Base-by-base conservation (phyloP, 1,140 invertebrate species). In the Orius insidiosus region DNA sequence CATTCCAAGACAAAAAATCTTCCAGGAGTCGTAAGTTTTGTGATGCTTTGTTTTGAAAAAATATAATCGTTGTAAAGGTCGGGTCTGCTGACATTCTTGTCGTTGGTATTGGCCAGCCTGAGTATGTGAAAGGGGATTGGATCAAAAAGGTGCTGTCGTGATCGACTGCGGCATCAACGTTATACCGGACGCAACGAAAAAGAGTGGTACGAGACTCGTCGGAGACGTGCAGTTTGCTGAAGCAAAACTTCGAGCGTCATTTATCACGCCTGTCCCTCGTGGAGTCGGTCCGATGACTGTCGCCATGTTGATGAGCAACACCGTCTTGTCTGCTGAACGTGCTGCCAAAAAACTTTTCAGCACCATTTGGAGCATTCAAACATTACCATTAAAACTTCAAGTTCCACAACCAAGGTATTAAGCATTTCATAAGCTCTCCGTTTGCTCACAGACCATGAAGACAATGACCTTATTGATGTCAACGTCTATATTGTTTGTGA, bases 141-240 rank as follows among this genome's bases (percentile, higher is more conserved):
- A 80, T 99, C 36, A 98, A 98, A 87, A 88, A 0, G 93, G 94
- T 13, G 93, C 94, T 38, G 80, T 98, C 19, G 94, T 99, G n/a
- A 97, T 99, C 54, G 96, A 99, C 63, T 99, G 95, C 69, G 96
- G 96, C 34, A 99, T 98, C 45, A 98, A 95, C 65, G 72, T 82
- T 3, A 80, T 95, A 53, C 72, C 84, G 67, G 92, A 97, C 73
- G 38, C 74, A 0, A 77, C 78, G 0, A 93, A 87, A 62, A 80
- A 81, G 58, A 74, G 68, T 46, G 89, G 90, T 2, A 78, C 80
- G 53, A 70, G 84, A 44, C 60, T 99, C 8, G 85, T 95, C 10
- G 96, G 96, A 10, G 96, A 99, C 75, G 95, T 98, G 10, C 81
- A 78, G 38, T 98, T 79, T 66, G 68, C 70, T 10, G 80, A 81